A percentile compares a stretch with the other conserved stretches of the same genome.
Evolutionary conservation across 2,888 invertebrate genomes (phyloP).

Genomic region (Rugalucina vietnamica): DNA sequence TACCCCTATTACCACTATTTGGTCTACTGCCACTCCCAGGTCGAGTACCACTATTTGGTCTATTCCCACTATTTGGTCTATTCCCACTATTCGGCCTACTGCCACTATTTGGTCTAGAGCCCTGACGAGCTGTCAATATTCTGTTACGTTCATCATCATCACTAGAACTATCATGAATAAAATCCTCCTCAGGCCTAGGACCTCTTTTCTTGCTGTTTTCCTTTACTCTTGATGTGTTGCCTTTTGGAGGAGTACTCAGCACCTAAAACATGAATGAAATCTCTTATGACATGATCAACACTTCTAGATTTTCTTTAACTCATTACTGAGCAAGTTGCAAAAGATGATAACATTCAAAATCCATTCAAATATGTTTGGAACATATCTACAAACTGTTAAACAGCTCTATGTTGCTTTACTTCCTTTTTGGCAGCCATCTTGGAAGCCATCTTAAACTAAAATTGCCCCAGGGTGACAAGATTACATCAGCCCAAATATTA

Average conservation of each 20-base stretch:
- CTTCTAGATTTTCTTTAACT: too few relatives aligned
- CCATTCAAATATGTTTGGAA: too few relatives aligned
- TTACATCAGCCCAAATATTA: too few relatives aligned
- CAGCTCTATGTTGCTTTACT: too few relatives aligned
- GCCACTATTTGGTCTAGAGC: conserved; percentile 71
- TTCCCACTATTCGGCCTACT: conserved; percentile 62
- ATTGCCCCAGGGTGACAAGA: too few relatives aligned
- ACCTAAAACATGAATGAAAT: conserved; percentile 30
- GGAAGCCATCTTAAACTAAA: too few relatives aligned
- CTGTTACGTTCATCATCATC: conserved; percentile 59
- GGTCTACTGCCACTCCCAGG: conserved; percentile 61
- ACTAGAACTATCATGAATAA: conserved; percentile 72
- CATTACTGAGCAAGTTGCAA: too few relatives aligned
- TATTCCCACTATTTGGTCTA: conserved; percentile 49
- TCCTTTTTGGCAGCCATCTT: too few relatives aligned
- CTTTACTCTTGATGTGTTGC: conserved; percentile 17
- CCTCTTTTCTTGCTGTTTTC: conserved; percentile 64
- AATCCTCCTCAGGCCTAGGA: conserved; percentile 77
- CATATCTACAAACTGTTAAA: too few relatives aligned
- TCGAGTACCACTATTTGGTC: conserved; percentile 66
- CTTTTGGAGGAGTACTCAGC: conserved; percentile 33
- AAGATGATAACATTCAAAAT: too few relatives aligned
- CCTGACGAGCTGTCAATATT: conserved; percentile 36
- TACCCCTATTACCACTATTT: conserved; percentile 64
- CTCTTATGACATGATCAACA: too few relatives aligned